Evolutionary conservation across 2,888 invertebrate species (phyloP).

Genomic region (Autographa pulchrina): DNA sequence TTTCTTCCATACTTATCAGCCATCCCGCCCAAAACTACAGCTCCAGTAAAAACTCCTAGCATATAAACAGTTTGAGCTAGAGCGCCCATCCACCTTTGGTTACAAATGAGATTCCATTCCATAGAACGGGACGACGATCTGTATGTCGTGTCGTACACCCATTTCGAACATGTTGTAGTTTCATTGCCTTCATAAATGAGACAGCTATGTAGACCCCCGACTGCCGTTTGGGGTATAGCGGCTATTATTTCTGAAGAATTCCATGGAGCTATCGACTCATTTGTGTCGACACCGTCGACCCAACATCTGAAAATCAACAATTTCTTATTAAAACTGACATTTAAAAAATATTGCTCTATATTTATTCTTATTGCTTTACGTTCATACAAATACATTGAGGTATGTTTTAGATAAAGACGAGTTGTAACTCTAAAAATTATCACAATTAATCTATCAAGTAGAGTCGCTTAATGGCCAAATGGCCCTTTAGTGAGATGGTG

Average conservation of each 20-base stretch:
- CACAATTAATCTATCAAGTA: too few relatives aligned
- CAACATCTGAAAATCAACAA: constrained; percentile 87
- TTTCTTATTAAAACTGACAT: background rate
- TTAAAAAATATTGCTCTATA: background rate
- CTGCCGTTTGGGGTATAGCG: constrained; percentile 88
- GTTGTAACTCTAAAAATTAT: too few relatives aligned
- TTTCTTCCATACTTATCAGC: constrained; percentile 96
- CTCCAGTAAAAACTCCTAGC: constrained; percentile 96
- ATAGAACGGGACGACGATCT: constrained; percentile 93
- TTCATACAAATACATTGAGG: too few relatives aligned
- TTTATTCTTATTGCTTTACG: too few relatives aligned
- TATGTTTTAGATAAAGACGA: too few relatives aligned
- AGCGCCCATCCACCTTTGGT: constrained; percentile 94
- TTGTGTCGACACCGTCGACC: constrained; percentile 90
- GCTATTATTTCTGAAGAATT: constrained; percentile 87
- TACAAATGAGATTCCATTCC: constrained; percentile 95
- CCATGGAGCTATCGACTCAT: constrained; percentile 86
- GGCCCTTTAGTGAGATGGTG: too few relatives aligned
- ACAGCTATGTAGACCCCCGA: constrained; percentile 91
- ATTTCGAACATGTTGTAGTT: constrained; percentile 82
- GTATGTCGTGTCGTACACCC: constrained; percentile 93
- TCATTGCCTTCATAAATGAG: constrained; percentile 84
- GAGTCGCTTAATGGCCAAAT: too few relatives aligned
- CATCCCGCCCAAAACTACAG: constrained; percentile 94
- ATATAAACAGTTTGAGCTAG: constrained; percentile 94